These are phyloP conservation scores for Taenioides sp. DNA, from an alignment of 2,797 vertebrate genomes.

Conservation along the genomic window DNA sequence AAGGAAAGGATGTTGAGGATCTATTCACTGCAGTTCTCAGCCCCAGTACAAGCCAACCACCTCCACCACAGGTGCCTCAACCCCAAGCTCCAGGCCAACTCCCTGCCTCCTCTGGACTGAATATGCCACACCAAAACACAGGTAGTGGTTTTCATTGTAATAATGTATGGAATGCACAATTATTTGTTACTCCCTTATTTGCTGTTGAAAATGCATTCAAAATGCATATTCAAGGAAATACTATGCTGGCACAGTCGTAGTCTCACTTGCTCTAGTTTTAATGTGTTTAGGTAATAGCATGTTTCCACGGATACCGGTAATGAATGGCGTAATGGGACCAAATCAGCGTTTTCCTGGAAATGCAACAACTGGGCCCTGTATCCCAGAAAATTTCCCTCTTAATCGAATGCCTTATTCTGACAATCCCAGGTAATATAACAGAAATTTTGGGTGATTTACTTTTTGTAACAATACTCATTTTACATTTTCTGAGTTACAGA, in stretches of 20 bases:
- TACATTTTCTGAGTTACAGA: conserved; percentile 68
- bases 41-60: conserved; percentile 84
- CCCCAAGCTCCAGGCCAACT: conserved; percentile 77
- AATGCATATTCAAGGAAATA: background rate
- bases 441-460: background rate
- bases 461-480: background rate
- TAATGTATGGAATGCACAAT: background rate
- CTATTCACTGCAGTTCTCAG: conserved; percentile 96
- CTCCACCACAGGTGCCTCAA: conserved; percentile 82
- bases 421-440: conserved; percentile 81
- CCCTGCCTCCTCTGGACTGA: conserved; percentile 77
- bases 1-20: conserved; percentile 98
- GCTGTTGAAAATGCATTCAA: background rate
- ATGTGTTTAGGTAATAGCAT: conserved; percentile 80
- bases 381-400: conserved; percentile 84
- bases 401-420: conserved; percentile 87
- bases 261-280: background rate
- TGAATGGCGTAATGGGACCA: conserved; percentile 92
- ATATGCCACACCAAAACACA: conserved; percentile 83
- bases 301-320: conserved; percentile 91
- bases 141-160: conserved; percentile 69
- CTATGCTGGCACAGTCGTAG: no score
- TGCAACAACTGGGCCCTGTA: conserved; percentile 81
- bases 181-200: background rate
- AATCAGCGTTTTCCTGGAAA: conserved; percentile 85